A percentile compares a stretch with the other conserved stretches of the same genome.
Conservation (phyloP, 2,888 invertebrate species). For the Galerucella calmariensis region DNA sequence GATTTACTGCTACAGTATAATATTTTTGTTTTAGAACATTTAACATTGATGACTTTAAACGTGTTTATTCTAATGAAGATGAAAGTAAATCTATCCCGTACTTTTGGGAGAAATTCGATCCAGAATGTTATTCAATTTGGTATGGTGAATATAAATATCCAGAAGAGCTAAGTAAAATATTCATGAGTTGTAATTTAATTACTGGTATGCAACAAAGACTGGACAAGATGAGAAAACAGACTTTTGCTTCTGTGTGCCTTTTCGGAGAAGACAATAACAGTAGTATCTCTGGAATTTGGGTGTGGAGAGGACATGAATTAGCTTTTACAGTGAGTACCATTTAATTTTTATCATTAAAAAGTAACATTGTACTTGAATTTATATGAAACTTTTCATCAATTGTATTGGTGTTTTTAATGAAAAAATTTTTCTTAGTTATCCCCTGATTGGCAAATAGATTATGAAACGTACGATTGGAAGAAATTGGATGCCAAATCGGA, state of each 20-base stretch:
- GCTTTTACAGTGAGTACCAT: slow-evolving; percentile 77
- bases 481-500: slow-evolving; percentile 85
- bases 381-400: not conserved
- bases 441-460: slow-evolving; percentile 96
- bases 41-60: slow-evolving; percentile 97
- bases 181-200: slow-evolving; percentile 98
- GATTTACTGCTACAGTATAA: not conserved
- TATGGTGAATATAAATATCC: slow-evolving; percentile 96
- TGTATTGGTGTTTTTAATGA: not conserved
- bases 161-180: slow-evolving; percentile 82
- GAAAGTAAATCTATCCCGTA: slow-evolving; percentile 93
- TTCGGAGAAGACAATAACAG: slow-evolving; percentile 94
- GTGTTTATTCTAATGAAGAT: slow-evolving; percentile 96
- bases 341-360: not conserved
- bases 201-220: slow-evolving; percentile 97
- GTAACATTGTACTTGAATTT: no score
- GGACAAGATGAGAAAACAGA: slow-evolving; percentile 97
- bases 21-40: slow-evolving; percentile 74
- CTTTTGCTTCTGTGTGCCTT: slow-evolving; percentile 93
- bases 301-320: slow-evolving; percentile 96
- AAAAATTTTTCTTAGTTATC: slow-evolving; percentile 70
- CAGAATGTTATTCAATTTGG: slow-evolving; percentile 97
- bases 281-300: slow-evolving; percentile 96
- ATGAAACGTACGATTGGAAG: slow-evolving; percentile 95
- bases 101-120: slow-evolving; percentile 98